Conservation (phyloP, 1,140 invertebrate species). For the Papilio aristodemus region DNA sequence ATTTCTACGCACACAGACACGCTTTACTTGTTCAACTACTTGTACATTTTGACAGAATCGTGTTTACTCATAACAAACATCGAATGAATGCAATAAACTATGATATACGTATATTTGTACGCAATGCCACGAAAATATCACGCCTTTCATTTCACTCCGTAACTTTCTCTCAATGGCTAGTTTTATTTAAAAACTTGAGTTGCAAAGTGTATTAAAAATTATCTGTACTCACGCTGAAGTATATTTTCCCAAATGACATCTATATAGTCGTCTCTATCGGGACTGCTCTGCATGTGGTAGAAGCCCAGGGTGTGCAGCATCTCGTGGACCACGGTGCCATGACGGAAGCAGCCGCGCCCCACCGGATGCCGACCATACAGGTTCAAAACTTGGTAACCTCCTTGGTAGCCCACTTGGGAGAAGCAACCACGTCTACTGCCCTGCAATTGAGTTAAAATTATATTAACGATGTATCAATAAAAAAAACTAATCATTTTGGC, state of each 20-base stretch:
- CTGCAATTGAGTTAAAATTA: constrained; percentile 51
- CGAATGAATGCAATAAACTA: too few species aligned
- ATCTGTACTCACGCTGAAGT: constrained; percentile 60
- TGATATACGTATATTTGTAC: too few species aligned
- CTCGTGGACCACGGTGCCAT: constrained; percentile 85
- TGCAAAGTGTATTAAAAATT: neutral
- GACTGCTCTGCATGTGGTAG: constrained; percentile 86
- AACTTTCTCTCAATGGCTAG: too few species aligned
- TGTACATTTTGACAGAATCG: too few species aligned
- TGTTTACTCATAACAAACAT: too few species aligned
- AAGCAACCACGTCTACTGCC: constrained; percentile 78
- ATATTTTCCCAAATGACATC: constrained; percentile 86
- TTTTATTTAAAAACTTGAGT: neutral
- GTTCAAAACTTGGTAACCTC: constrained; percentile 79
- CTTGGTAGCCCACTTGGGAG: constrained; percentile 78
- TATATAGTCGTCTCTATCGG: constrained; percentile 86
- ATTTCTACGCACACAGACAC: too few species aligned
- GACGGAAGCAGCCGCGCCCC: constrained; percentile 78
- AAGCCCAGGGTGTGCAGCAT: constrained; percentile 86
- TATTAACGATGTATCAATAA: too few species aligned
- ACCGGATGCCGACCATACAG: constrained; percentile 71
- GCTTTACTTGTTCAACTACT: too few species aligned
- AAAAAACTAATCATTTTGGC: too few species aligned
- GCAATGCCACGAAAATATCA: too few species aligned
- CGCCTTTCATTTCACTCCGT: too few species aligned